Base-by-base conservation (phyloP, 2,113 vertebrate species). In the Eublepharis macularius region DNA sequence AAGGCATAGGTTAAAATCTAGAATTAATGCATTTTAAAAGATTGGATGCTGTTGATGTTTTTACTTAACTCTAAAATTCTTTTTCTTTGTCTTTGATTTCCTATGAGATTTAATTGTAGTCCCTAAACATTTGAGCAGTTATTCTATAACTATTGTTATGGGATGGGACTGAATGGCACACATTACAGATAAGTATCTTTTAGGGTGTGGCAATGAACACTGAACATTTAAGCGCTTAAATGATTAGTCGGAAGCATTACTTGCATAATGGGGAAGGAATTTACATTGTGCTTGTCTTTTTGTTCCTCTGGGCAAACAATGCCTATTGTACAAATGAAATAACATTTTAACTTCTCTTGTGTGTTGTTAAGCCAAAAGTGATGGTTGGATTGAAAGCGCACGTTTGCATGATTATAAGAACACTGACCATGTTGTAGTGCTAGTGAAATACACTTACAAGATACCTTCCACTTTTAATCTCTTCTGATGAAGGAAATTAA, bases 401-500 rank as follows among this genome's bases (percentile, higher is more conserved):
- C 32, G 76, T 94, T 94, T 95, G 93, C 94, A 92, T 94, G 86
- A 70, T 92, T 90, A 77, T 17, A 29, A 81, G 89, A 76, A 82
- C 93, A 86, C 93, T 95, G 84, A 91, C 89, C 72, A 39, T 78
- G 0, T 82, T 92, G 29, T 14, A 36, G 4, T 94, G 89, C 84
- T 89, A 91, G n/a, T 94, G 78, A 74, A 93, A 93, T 90, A 91
- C 90, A 93, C 87, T 95, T 93, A 92, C 81, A 92, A 96, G 86
- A 87, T 93, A 77, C 90, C 82, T 94, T 95, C 85, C 63, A 82
- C 91, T 98, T 95, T 97, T 95, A 95, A 97, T 97, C 96, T 98
- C 94, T 97, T 96, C 96, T 95, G 94, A 96, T 96, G 86, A 98
- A 99, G 99, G 98, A 99, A 98, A 97, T 97, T 99, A 96, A 98